Evolutionary conservation across 2,113 vertebrate species (phyloP).

Genomic region (Nesoenas mayeri): DNA sequence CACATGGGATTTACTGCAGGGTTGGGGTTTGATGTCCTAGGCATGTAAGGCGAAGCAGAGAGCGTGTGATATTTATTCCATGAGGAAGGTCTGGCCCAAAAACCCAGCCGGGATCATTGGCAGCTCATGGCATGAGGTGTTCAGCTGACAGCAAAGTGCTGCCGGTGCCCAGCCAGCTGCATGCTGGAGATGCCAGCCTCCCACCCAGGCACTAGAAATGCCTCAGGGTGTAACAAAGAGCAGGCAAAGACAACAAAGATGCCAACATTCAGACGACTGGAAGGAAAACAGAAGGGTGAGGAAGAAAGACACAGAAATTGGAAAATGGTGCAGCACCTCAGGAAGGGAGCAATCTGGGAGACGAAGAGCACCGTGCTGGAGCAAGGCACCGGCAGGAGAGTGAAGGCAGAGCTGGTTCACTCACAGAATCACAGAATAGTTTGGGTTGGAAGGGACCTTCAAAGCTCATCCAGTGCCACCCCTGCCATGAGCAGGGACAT

Average conservation of each 20-base stretch:
- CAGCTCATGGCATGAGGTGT: not conserved
- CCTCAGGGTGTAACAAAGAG: not conserved
- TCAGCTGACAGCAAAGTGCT: not conserved
- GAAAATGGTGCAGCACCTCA: not conserved
- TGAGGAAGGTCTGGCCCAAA: not conserved
- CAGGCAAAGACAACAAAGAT: accelerated
- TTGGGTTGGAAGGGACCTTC: too few relatives aligned
- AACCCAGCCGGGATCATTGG: not conserved
- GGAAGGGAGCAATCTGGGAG: not conserved
- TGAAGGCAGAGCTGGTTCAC: not conserved
- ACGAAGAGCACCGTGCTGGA: not conserved
- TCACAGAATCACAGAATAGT: not conserved
- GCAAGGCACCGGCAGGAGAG: not conserved
- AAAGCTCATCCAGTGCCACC: too few relatives aligned
- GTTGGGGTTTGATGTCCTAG: not conserved
- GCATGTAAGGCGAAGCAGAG: not conserved
- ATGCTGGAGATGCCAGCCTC: not conserved
- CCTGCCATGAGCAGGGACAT: too few relatives aligned
- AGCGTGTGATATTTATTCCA: not conserved
- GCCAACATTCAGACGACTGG: not conserved
- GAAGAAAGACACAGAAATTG: not conserved
- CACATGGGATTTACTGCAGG: not conserved
- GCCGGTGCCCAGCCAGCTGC: not conserved
- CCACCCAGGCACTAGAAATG: not conserved
- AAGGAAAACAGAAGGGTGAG: not conserved